Percentiles rank a stretch among this genome's conserved stretches.
Evolutionary conservation across 2,888 invertebrate genomes (phyloP).

Genomic region (Mesochorus sp.): DNA sequence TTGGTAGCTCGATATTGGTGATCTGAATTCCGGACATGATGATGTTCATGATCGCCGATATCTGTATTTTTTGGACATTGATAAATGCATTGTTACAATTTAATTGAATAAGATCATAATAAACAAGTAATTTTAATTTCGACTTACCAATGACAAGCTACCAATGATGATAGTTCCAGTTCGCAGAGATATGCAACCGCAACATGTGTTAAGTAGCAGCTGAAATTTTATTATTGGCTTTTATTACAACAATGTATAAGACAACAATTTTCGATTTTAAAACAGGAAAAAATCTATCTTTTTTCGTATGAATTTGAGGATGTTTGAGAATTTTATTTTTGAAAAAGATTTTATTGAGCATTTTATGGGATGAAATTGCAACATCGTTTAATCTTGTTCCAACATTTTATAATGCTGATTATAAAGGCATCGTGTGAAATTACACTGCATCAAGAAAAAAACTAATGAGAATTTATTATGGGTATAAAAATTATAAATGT

Average conservation of each 20-base stretch:
- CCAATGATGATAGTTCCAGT: conserved; percentile 24
- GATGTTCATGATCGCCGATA: background rate
- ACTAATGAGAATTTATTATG: too few species aligned
- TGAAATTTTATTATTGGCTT: background rate
- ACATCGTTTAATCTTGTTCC: too few species aligned
- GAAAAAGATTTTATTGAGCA: background rate
- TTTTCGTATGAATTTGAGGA: too few species aligned
- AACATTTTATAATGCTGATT: too few species aligned
- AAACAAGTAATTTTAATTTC: background rate
- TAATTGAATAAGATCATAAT: background rate
- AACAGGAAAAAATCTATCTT: too few species aligned
- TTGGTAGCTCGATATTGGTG: background rate
- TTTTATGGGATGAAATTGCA: too few species aligned
- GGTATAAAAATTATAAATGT: too few species aligned
- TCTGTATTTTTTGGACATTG: background rate
- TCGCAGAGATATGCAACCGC: conserved; percentile 36
- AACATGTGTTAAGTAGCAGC: conserved; percentile 38
- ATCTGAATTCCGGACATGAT: background rate
- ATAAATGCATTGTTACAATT: background rate
- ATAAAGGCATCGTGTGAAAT: too few species aligned
- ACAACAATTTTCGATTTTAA: too few species aligned
- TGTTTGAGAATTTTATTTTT: background rate
- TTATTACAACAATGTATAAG: too few species aligned
- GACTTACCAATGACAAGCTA: conserved; percentile 8
- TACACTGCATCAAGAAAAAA: too few species aligned